These are phyloP conservation scores for Dinoponera quadriceps DNA, from an alignment of 1,140 invertebrate species.

Conservation along the genomic window DNA sequence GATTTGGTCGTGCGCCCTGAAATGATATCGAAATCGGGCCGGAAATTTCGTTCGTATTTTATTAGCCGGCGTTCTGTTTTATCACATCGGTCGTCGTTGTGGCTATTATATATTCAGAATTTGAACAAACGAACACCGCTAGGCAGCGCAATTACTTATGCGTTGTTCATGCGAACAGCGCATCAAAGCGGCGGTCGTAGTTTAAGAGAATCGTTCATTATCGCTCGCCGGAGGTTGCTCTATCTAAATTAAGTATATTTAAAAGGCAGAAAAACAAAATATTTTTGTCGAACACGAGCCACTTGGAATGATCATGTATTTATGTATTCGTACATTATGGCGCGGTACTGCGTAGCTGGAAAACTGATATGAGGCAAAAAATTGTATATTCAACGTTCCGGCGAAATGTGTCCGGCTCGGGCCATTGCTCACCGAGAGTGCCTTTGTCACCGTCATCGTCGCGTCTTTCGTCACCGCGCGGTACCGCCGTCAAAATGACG, in stretches of 20 bases:
- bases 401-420: not conserved
- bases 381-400: constrained; percentile 26
- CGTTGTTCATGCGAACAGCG: constrained; percentile 15
- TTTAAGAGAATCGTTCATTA: not conserved
- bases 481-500: constrained; percentile 69
- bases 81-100: not conserved
- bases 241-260: constrained; percentile 39
- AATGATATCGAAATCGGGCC: too few relatives aligned
- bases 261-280: constrained; percentile 14
- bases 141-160: constrained; percentile 19
- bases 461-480: constrained; percentile 63
- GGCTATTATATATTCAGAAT: constrained; percentile 1
- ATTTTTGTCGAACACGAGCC: constrained; percentile 16
- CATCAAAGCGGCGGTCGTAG: not conserved
- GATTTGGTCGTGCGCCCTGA: too few relatives aligned
- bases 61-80: not conserved
- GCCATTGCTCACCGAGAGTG: constrained; percentile 39
- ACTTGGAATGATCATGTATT: constrained; percentile 34
- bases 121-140: not conserved
- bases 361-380: not conserved
- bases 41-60: too few relatives aligned
- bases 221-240: not conserved
- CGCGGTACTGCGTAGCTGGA: not conserved
- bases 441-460: constrained; percentile 54
- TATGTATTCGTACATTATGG: constrained; percentile 2